phyloP scores from a whole-genome alignment of 2,113 vertebrate genomes.

The Seriola aureovittata region DNA sequence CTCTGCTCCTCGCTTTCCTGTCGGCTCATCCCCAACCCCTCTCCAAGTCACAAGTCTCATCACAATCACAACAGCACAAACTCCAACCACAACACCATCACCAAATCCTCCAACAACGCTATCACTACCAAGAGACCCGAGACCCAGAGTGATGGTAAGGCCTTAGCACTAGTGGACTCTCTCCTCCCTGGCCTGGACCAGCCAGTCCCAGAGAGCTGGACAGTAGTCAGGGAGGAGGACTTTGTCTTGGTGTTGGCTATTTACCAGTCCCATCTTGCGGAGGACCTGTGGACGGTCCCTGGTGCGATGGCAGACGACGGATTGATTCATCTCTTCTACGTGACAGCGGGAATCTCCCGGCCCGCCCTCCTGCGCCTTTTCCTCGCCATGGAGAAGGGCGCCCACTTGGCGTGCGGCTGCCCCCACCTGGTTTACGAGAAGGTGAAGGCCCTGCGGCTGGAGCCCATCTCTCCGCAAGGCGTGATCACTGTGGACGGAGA shows the following conservation, averaged over 20 bases:
- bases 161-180: constrained; percentile 75
- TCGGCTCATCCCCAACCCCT: constrained; percentile 46
- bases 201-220: constrained; percentile 91
- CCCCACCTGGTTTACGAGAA: constrained; percentile 88
- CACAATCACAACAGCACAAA: constrained; percentile 50
- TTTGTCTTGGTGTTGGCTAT: constrained; percentile 91
- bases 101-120: constrained; percentile 36
- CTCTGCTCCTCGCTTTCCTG: constrained; percentile 70
- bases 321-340: constrained; percentile 91
- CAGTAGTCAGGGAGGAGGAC: constrained; percentile 88
- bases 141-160: constrained; percentile 26
- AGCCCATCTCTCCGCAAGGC: constrained; percentile 85
- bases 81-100: constrained; percentile 53
- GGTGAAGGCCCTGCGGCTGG: constrained; percentile 89
- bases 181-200: constrained; percentile 87
- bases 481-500: constrained; percentile 93
- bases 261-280: constrained; percentile 92
- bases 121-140: constrained; percentile 42
- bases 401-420: constrained; percentile 86
- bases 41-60: constrained; percentile 30
- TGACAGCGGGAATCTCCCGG: constrained; percentile 90
- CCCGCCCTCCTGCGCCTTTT: constrained; percentile 89
- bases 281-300: constrained; percentile 88
- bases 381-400: constrained; percentile 93
- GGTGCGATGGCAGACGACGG: constrained; percentile 84